phyloP scores from a whole-genome alignment of 2,113 vertebrate species.

The Platichthys flesus region DNA sequence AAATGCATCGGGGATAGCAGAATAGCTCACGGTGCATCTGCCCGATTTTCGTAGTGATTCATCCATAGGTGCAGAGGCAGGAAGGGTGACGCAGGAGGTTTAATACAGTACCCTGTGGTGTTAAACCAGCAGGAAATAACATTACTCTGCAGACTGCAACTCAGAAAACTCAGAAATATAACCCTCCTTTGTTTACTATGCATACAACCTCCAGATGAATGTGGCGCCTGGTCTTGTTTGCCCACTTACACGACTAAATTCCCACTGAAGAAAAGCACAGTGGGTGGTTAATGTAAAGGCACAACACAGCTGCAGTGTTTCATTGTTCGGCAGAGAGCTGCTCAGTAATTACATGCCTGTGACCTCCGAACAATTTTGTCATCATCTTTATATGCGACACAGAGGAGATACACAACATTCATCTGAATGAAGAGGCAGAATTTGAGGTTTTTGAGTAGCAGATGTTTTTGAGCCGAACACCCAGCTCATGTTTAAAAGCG shows the following conservation, averaged over 20 bases:
- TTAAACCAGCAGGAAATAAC: conserved; percentile 38
- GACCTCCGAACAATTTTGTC: conserved; percentile 12
- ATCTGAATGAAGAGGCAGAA: not conserved
- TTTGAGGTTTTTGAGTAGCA: not conserved
- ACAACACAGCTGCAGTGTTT: conserved; percentile 41
- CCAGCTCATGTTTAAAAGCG: no score
- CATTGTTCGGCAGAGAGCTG: conserved; percentile 30
- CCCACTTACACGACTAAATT: conserved; percentile 3
- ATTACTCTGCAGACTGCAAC: conserved; percentile 32
- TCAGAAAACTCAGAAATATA: conserved; percentile 26
- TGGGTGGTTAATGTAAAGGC: conserved; percentile 20
- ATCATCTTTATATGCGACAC: not conserved
- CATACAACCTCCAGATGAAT: conserved; percentile 21
- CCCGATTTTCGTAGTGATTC: conserved; percentile 44
- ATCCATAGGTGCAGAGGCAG: conserved; percentile 58
- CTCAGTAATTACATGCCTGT: conserved; percentile 35
- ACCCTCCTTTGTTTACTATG: conserved; percentile 44
- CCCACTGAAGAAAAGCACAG: conserved; percentile 12
- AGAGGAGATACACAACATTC: not conserved
- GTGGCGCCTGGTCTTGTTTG: conserved; percentile 5
- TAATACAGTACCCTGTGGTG: conserved; percentile 46
- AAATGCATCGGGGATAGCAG: conserved; percentile 30
- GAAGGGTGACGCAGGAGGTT: conserved; percentile 57
- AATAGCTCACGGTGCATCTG: conserved; percentile 20
- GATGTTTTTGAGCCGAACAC: not conserved